Evolutionary conservation across 64 coral and sea anemone genomes (phyloP), one percentile per base, ranked within the genome.

Genomic region (Platygyra sinensis): DNA sequence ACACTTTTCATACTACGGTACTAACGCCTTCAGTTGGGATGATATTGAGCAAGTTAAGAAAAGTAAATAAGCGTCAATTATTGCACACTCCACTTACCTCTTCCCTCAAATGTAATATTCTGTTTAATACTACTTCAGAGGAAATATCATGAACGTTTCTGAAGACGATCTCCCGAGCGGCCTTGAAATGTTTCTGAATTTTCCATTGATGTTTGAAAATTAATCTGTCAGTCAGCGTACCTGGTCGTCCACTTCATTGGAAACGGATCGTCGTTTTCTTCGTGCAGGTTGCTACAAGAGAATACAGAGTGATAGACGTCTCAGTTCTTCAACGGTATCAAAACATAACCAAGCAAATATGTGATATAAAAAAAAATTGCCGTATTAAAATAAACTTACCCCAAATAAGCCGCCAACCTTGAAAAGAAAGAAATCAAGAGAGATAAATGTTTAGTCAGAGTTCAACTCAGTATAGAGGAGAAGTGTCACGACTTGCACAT

Each of bases 181-280:
- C 33, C 33, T 36, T 36, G 33, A 36, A 36, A 36, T 36, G 33
- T 3, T 36, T 36, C 33, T 36, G 33, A 36, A 36, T 36, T 36
- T 36, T 36, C 3, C 33, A 36, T 1, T 36, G 33, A 36, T 36
- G 33, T 36, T 36, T 36, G 33, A 36, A 36, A 36, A 36, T 1
- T 36, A 36, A 36, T 36, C 33, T 36, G 33, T 36, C 1, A 52
- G 32, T 10, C 4, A 65, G 33, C 30, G 8, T 50, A 85, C 81
- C 24, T 85, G 81, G 17, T 71, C 81, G n/a, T 85, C 63, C 24
- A 52, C 63, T 49, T 85, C 62, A 60, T 72, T 72, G 12, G 81
- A 85, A 10, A 51, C 62, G 19, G 81, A 85, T 72, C 81, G 81
- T 36, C 63, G 63, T 85, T 72, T 85, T 72, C 81, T 85, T 46